Evolutionary conservation across 2,797 vertebrate genomes (phyloP).

Genomic region (Tympanoctomys barrerae): DNA sequence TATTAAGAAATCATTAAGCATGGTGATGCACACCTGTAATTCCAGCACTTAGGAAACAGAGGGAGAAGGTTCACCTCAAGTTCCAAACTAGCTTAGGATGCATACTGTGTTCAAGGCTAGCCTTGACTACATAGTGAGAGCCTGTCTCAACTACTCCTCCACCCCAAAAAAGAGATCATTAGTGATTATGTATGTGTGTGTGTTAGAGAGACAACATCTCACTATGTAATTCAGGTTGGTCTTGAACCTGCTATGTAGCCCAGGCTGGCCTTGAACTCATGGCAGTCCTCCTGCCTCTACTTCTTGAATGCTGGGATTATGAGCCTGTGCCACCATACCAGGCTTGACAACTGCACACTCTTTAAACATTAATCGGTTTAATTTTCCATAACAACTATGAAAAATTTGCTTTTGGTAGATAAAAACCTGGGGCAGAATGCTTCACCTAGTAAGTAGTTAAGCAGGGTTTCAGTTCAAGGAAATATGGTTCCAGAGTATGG

Average conservation of each 20-base stretch:
- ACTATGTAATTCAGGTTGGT: background rate
- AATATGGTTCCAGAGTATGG: background rate
- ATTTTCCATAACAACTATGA: background rate
- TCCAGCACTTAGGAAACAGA: background rate
- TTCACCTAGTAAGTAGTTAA: slow-evolving; percentile 32
- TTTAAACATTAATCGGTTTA: slow-evolving; percentile 44
- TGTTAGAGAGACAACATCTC: background rate
- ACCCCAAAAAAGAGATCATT: background rate
- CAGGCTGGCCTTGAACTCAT: background rate
- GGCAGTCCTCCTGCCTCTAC: background rate
- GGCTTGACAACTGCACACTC: background rate
- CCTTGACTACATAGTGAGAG: background rate
- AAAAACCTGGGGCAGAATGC: slow-evolving; percentile 51
- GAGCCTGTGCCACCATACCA: too few species aligned
- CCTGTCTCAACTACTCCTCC: background rate
- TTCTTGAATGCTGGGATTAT: background rate
- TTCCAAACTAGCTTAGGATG: background rate
- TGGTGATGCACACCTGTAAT: background rate
- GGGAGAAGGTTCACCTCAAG: background rate
- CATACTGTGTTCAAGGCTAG: background rate
- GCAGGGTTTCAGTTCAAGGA: slow-evolving; percentile 41
- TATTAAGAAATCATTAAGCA: background rate
- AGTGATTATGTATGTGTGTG: background rate
- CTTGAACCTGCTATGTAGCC: too few species aligned
- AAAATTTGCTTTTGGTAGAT: background rate